Percentiles rank a stretch among this genome's conserved stretches.
phyloP scores from a whole-genome alignment of 2,113 vertebrate genomes.

The Albula glossodonta region DNA sequence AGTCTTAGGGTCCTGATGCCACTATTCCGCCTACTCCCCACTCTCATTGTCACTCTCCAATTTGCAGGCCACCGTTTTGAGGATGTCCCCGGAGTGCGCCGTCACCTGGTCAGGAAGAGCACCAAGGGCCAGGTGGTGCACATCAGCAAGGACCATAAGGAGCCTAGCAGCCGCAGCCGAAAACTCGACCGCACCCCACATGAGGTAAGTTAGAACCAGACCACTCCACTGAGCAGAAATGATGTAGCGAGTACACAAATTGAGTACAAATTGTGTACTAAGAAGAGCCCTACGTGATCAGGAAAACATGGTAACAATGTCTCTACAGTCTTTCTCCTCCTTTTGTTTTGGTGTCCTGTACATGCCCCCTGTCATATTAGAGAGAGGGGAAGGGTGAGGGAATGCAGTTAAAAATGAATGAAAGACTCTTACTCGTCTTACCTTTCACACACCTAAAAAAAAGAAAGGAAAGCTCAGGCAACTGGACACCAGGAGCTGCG shows the following conservation, averaged over 20 bases:
- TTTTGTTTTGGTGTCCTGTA: neutral
- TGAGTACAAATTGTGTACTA: neutral
- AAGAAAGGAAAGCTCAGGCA: conserved; percentile 20
- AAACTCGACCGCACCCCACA: conserved; percentile 78
- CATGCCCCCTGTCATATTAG: neutral
- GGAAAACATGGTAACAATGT: neutral
- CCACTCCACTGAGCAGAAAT: too few relatives aligned
- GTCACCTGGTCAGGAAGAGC: conserved; percentile 83
- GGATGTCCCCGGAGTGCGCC: conserved; percentile 79
- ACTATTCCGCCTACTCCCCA: neutral
- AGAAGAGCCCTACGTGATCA: neutral
- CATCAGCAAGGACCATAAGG: conserved; percentile 71
- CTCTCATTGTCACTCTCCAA: neutral
- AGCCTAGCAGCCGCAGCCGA: conserved; percentile 68
- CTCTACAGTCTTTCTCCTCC: neutral
- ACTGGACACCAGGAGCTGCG: conserved; percentile 13
- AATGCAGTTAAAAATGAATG: conserved; percentile 32
- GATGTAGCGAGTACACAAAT: neutral
- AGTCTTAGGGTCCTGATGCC: neutral
- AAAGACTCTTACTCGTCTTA: neutral
- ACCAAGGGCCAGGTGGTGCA: conserved; percentile 75
- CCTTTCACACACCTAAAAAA: conserved; percentile 15
- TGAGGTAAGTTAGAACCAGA: conserved; percentile 63
- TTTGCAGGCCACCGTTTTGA: conserved; percentile 83
- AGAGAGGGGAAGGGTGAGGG: neutral